Evolutionary conservation across 2,888 invertebrate genomes (phyloP), one percentile per base, ranked within the genome.

Genomic region (Netelia fuscicornis): DNA sequence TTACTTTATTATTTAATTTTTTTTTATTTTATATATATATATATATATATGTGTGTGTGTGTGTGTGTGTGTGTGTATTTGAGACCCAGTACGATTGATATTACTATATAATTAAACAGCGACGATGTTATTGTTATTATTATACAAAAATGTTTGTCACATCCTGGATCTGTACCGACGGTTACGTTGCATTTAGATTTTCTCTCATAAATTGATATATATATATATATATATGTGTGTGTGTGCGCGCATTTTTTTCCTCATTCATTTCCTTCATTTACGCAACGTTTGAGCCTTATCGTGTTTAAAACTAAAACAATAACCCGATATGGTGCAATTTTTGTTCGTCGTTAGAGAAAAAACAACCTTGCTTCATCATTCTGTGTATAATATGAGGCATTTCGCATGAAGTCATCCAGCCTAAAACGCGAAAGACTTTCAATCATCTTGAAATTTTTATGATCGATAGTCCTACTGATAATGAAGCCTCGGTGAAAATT

Each of bases 131-230:
- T 25, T 30, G 1, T 44, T 68, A 68, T 76, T 42, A 25, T 81
- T 75, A 81, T 81, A 76, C 52, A 81, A 81, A 81, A 81, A 81
- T 81, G 58, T 75, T 75, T 68, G 62, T 44, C 5, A 70, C 54
- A 54, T 11, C 62, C 64, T 17, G 65, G 25, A 48, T 70, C 44
- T 56, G 44, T 48, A 17, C 30, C 58, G n/a, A 62, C 25, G 64
- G 54, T 54, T 62, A 64, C 20, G 17, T 56, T 56, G 56, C 56
- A 70, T 60, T 52, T 44, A 56, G 23, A 52, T 60, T 30, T 52
- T 52, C 37, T 81, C 20, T 76, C 44, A 10, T 65, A 1, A 1
- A 64, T 23, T 64, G 44, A 70, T 64, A 44, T 48, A 48, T 48
- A 13, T 48, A 48, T 48, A 48, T 48, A 13, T 10, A 48, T 48